Conservation (phyloP, 2,797 vertebrate species). For the Zalophus californianus region DNA sequence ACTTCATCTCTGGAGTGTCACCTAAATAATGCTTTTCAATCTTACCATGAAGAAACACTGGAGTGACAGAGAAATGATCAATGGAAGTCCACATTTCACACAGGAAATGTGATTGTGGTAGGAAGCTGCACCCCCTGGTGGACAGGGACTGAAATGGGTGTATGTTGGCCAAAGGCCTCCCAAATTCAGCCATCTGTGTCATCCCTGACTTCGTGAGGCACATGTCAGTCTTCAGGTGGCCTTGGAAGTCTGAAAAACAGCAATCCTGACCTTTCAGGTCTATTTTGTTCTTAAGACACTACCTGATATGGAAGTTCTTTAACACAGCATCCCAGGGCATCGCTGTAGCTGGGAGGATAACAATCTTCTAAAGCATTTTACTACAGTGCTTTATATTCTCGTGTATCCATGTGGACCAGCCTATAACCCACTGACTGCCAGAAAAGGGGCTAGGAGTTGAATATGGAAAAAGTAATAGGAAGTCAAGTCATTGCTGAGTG, state of each 20-base stretch:
- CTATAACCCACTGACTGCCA: not conserved
- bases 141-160: not conserved
- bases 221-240: not conserved
- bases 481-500: not conserved
- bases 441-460: not conserved
- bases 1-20: not conserved
- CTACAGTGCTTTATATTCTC: not conserved
- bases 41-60: not conserved
- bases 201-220: not conserved
- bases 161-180: not conserved
- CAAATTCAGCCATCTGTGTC: not conserved
- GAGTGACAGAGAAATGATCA: not conserved
- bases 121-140: not conserved
- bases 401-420: not conserved
- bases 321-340: not conserved
- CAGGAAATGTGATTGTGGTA: not conserved
- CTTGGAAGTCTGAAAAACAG: not conserved
- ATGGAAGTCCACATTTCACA: too few species aligned
- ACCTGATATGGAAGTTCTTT: not conserved
- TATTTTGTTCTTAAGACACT: not conserved
- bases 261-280: not conserved
- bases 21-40: not conserved
- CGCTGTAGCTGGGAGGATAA: not conserved
- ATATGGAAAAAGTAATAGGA: not conserved
- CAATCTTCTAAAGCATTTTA: not conserved